phyloP scores from a whole-genome alignment of 2,888 invertebrate genomes.

The Villa cingulata region DNA sequence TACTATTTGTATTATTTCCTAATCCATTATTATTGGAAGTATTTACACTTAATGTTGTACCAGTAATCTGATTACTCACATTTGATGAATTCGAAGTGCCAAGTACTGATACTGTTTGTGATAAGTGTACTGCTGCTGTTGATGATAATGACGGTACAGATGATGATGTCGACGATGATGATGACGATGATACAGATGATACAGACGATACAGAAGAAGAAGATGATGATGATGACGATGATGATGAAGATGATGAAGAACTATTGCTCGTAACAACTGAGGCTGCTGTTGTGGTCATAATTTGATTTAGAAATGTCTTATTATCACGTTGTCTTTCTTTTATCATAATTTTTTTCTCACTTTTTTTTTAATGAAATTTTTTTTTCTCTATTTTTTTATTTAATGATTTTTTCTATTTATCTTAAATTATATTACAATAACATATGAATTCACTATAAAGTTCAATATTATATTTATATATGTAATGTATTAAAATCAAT shows the following conservation, averaged over 20 bases:
- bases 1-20: not conserved
- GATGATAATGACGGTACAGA: not conserved
- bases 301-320: not conserved
- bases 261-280: not conserved
- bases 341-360: slow-evolving; percentile 7
- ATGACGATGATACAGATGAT: not conserved
- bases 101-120: not conserved
- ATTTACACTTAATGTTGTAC: not conserved
- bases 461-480: no score
- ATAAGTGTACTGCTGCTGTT: not conserved
- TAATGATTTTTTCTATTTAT: no score
- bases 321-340: slow-evolving; percentile 3
- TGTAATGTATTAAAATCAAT: no score
- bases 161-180: slow-evolving; percentile 2
- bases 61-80: not conserved
- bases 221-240: slow-evolving; percentile 1
- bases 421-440: no score
- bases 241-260: slow-evolving; percentile 1
- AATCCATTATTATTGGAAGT: not conserved
- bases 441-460: no score
- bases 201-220: not conserved
- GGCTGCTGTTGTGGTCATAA: not conserved
- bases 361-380: no score
- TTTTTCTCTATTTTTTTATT: no score
- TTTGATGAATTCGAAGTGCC: not conserved